These are phyloP conservation scores for Luperina nickerlii DNA, from an alignment of 2,888 invertebrate genomes.

Conservation along the genomic window DNA sequence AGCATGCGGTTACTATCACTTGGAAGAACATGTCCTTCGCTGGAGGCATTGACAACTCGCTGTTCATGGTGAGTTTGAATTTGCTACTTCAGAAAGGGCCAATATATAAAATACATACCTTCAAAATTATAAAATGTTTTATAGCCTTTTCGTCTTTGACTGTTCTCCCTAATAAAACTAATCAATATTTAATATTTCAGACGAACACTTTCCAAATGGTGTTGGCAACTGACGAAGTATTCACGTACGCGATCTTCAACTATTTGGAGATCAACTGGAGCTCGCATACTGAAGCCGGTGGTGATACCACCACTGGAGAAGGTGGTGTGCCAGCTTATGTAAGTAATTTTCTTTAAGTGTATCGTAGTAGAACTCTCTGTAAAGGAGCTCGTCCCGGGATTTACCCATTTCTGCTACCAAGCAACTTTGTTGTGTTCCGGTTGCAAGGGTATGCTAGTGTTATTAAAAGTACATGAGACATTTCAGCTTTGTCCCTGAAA, in stretches of 20 bases:
- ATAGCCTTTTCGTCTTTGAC: not conserved
- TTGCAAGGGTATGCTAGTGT: not conserved
- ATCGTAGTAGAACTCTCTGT: not conserved
- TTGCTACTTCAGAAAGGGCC: not conserved
- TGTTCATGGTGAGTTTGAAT: conserved; percentile 91
- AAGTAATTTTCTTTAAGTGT: conserved; percentile 81
- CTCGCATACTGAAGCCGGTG: conserved; percentile 97
- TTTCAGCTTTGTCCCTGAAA: not conserved
- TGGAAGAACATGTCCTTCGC: conserved; percentile 99
- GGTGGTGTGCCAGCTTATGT: conserved; percentile 97
- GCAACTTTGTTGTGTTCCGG: not conserved
- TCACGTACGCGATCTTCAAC: conserved; percentile 98
- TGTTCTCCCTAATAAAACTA: not conserved
- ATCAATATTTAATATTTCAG: conserved; percentile 81
- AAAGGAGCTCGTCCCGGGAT: not conserved
- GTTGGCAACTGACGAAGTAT: conserved; percentile 97
- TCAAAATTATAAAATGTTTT: not conserved
- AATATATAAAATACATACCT: not conserved
- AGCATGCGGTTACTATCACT: conserved; percentile 96
- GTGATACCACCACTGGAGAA: conserved; percentile 96
- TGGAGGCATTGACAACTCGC: conserved; percentile 95
- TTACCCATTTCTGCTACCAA: not conserved
- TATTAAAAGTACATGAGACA: not conserved
- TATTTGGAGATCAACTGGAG: conserved; percentile 98
- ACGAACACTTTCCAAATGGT: conserved; percentile 99